Evolutionary conservation across 2,113 vertebrate genomes (phyloP).

Genomic region (Protobothrops mucrosquamatus): DNA sequence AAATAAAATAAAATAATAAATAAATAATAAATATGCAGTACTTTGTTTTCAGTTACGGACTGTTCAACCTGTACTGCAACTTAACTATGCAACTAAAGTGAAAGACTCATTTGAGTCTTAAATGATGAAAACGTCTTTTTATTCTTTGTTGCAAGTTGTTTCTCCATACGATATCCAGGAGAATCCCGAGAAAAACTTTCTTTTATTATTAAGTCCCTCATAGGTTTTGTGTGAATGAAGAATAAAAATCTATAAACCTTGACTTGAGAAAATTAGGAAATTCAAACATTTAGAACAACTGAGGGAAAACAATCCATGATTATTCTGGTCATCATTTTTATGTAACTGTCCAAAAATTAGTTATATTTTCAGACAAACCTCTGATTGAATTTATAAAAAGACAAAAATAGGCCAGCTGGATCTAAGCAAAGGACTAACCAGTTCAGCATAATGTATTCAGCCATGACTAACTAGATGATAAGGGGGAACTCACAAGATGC

Average conservation of each 20-base stretch:
- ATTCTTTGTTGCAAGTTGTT: background rate
- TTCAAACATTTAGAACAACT: background rate
- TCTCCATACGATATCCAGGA: background rate
- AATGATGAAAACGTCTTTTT: background rate
- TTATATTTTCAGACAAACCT: background rate
- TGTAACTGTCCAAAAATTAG: background rate
- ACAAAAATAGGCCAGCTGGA: background rate
- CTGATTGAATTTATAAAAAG: background rate
- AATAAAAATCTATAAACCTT: background rate
- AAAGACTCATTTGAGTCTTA: background rate
- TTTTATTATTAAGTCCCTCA: background rate
- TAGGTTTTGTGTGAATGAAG: background rate
- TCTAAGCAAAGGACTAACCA: background rate
- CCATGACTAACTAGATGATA: background rate
- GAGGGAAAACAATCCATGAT: background rate
- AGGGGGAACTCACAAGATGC: background rate
- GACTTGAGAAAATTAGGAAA: background rate
- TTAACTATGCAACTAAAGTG: background rate
- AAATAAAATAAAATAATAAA: too few relatives aligned
- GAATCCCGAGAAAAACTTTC: background rate
- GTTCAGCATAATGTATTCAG: background rate
- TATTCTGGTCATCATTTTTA: background rate
- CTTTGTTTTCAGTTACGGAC: background rate
- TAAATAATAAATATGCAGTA: conserved; percentile 32
- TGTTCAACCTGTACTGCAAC: conserved; percentile 15